These are phyloP conservation scores for Dinocampus coccinellae DNA, from an alignment of 2,888 invertebrate genomes.

Conservation along the genomic window DNA sequence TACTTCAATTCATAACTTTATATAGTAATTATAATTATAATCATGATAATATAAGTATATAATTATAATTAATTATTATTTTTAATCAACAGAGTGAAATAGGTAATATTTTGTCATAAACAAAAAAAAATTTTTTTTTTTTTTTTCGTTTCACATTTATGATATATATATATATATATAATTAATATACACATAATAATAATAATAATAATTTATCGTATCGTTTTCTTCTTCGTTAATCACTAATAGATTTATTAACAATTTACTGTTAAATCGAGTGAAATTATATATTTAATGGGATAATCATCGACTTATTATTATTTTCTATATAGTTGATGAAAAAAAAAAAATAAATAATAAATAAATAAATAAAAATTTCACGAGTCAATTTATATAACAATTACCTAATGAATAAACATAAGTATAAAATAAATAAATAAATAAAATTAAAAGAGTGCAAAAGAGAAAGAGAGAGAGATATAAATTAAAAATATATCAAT, in stretches of 20 bases:
- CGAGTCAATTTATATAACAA: background rate
- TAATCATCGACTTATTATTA: constrained; percentile 26
- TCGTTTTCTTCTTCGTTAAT: background rate
- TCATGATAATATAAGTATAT: constrained; percentile 37
- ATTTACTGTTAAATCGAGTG: background rate
- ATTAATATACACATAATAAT: background rate
- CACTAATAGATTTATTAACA: background rate
- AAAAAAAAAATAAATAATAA: background rate
- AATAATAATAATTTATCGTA: background rate
- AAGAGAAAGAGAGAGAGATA: too few relatives aligned
- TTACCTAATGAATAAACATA: background rate
- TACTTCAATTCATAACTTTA: constrained; percentile 22
- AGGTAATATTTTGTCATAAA: background rate
- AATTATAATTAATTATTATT: constrained; percentile 42
- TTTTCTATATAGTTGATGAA: background rate
- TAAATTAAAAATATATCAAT: too few relatives aligned
- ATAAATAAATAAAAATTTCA: background rate
- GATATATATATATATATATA: background rate
- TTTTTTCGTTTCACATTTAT: background rate
- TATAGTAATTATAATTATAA: constrained; percentile 12
- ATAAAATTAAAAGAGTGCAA: background rate
- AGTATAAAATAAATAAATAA: background rate
- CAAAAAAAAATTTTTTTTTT: background rate
- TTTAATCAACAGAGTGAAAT: constrained; percentile 23
- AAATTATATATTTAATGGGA: constrained; percentile 11